Conservation (phyloP, 2,888 invertebrate species). For the Clitarchus hookeri region DNA sequence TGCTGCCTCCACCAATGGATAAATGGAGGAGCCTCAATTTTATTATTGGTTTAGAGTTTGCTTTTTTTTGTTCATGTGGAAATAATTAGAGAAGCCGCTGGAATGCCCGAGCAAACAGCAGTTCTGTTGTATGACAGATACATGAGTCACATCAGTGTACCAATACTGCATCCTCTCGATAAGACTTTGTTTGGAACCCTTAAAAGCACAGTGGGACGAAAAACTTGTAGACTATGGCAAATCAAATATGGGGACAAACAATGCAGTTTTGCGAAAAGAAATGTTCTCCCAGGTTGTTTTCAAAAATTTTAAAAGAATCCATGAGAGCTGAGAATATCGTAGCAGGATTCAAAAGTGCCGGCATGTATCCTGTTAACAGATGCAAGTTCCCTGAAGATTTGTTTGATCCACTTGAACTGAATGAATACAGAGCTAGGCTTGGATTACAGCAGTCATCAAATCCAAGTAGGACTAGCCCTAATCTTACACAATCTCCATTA, state of each 20-base stretch:
- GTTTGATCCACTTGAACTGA: neutral
- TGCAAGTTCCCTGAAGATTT: neutral
- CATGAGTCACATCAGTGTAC: conserved; percentile 31
- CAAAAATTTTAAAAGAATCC: neutral
- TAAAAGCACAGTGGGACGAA: neutral
- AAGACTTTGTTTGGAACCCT: conserved; percentile 23
- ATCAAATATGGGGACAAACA: neutral
- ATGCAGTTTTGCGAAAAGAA: neutral
- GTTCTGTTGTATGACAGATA: conserved; percentile 30
- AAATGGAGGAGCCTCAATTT: conserved; percentile 27
- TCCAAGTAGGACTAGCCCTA: neutral
- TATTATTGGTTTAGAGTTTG: conserved; percentile 23
- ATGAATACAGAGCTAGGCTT: neutral
- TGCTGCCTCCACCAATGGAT: conserved; percentile 30
- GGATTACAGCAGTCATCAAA: conserved; percentile 14
- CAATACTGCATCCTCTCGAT: conserved; percentile 32
- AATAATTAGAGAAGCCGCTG: neutral
- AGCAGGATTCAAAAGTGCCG: neutral
- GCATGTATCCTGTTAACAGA: neutral
- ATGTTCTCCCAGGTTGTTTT: neutral
- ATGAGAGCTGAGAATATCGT: conserved; percentile 1
- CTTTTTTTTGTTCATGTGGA: conserved; percentile 27
- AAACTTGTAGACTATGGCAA: conserved; percentile 4
- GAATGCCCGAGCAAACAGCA: conserved; percentile 11
- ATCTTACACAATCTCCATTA: neutral